Evolutionary conservation across 2,113 vertebrate species (phyloP), one percentile per base, ranked within the genome.

Genomic region (Tetrax tetrax): DNA sequence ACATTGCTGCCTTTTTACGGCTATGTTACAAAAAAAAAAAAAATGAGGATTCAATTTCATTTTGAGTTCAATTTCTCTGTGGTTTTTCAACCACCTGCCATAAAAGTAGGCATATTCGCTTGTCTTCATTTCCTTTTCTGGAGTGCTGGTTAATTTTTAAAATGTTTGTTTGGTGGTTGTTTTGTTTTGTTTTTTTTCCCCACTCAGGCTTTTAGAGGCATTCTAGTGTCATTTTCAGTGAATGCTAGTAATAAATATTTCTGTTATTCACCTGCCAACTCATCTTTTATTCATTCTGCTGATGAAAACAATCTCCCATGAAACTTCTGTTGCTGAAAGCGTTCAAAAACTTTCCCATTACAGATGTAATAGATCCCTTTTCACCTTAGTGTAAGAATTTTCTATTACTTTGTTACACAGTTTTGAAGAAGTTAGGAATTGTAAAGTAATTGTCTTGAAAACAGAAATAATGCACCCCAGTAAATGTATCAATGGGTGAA

Each of bases 221-320:
- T 94, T 88, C 84, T 60, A 72, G n/a, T 85, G 85, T 88, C 27
- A 43, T 89, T 75, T 92, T 93, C 72, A 63, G 64, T 84, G 48
- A 86, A 89, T 70, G 84, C 66, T 61, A 8, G 70, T 95, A 85
- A 96, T 96, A 94, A 95, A 92, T 96, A 97, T 92, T 95, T 95
- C 92, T 93, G 47, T 78, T 61, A 51, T 80, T 87, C 41, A 90
- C 79, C 87, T 93, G 91, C 87, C 87, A 95, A 57, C 85, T 97
- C 89, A 95, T 95, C 91, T 96, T 97, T 96, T 97, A 96, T 97
- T 97, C 74, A 97, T 97, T 59, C 38, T n/a, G 65, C 92, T 79
- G 64, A 87, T 79, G 91, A 70, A 93, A 95, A 90, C 71, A 77
- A 77, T 89, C 82, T 83, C 56, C 63, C 5, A 4, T 64, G 28